Evolutionary conservation across 2,113 vertebrate species (phyloP), one percentile per base, ranked within the genome.

Genomic region (Toxotes jaculatrix): DNA sequence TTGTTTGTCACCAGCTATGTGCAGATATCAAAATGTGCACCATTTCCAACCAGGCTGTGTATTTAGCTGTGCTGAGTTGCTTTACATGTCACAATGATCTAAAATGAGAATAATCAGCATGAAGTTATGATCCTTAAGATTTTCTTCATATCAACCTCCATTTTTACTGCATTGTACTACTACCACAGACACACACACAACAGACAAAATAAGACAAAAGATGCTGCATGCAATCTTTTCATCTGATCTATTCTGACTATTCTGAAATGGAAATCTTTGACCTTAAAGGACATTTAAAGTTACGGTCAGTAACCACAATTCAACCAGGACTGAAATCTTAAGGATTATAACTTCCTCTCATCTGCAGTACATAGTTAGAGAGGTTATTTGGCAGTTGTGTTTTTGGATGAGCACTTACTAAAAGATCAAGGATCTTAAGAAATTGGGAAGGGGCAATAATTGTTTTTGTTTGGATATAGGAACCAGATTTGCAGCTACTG

Each of bases 401-500:
- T 74, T 81, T 84, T 38, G n/a, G 5, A 42, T 0, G 34, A 87
- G 66, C 70, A 77, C 78, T 85, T 84, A 80, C 27, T 23, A 45
- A 72, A 69, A 83, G 51, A 43, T 66, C 0, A 3, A 57, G 45
- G 56, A 72, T 65, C 69, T 78, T 59, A 13, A 67, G 34, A 74
- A 82, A 45, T 23, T 51, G 40, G 17, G 47, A 66, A 55, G 7
- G 32, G 70, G 76, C 79, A 87, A 76, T 86, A 86, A 78, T 7
- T 19, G 27, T 32, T 82, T 74, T 59, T 75, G 38, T 70, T 71
- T 43, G 32, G 60, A 66, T 53, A 36, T 45, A 36, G 74, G 47
- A 77, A 83, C n/a, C 74, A 51, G 79, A 80, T 69, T 65, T 83
- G 81, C 83, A 91, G 84, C 85, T 79, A 84, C 61, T 79, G 83